Conservation (phyloP, 2,888 invertebrate species). For the Metallyticus violacea region DNA sequence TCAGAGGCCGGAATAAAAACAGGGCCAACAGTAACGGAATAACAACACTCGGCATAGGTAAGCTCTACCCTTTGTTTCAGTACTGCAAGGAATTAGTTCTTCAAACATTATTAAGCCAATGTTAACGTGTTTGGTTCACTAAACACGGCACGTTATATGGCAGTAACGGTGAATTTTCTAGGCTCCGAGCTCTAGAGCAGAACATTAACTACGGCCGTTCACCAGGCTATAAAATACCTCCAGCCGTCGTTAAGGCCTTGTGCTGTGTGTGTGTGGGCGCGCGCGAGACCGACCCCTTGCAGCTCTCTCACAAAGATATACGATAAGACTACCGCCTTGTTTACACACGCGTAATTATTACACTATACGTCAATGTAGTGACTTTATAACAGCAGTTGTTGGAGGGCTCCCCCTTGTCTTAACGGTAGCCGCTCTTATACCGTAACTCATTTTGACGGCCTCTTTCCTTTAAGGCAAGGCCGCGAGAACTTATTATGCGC, state of each 20-base stretch:
- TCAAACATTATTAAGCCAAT: too few species aligned
- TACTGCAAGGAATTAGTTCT: too few species aligned
- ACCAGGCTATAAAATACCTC: neutral
- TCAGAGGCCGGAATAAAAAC: too few species aligned
- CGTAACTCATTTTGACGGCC: neutral
- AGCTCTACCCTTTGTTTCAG: too few species aligned
- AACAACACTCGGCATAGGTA: too few species aligned
- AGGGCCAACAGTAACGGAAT: too few species aligned
- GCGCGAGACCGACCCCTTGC: neutral
- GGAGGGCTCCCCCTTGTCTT: too few species aligned
- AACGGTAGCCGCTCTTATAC: too few species aligned
- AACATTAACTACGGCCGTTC: too few species aligned
- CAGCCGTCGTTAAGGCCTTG: too few species aligned
- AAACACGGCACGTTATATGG: too few species aligned
- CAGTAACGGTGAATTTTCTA: neutral
- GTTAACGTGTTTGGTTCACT: neutral
- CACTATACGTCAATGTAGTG: neutral
- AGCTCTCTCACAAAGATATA: neutral
- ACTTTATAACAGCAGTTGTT: neutral
- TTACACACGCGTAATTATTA: neutral
- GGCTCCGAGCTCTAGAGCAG: too few species aligned
- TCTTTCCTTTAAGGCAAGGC: neutral
- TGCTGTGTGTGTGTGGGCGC: neutral
- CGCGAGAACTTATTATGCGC: neutral
- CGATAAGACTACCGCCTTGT: neutral